phyloP scores from a whole-genome alignment of 2,113 vertebrate species.

The Tiliqua scincoides region DNA sequence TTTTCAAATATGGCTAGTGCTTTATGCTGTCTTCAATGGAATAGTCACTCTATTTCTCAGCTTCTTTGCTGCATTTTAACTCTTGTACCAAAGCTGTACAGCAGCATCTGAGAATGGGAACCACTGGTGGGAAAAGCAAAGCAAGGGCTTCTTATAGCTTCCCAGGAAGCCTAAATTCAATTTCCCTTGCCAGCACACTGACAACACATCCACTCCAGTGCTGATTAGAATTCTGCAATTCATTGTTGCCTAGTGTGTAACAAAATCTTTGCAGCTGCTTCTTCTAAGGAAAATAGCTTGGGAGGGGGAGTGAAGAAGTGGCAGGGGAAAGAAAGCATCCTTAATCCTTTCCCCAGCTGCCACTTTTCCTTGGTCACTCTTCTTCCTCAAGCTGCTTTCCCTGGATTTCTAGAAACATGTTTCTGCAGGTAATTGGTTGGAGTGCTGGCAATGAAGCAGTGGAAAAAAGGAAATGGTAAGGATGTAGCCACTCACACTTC shows the following conservation, averaged over 20 bases:
- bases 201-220: not conserved
- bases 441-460: too few relatives aligned
- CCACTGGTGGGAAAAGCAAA: constrained; percentile 23
- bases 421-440: not conserved
- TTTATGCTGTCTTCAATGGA: not conserved
- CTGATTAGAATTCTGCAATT: not conserved
- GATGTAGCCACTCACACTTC: not conserved
- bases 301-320: not conserved
- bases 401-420: not conserved
- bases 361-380: not conserved
- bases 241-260: not conserved
- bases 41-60: constrained; percentile 7
- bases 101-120: constrained; percentile 28
- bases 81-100: not conserved
- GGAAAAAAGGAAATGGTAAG: not conserved
- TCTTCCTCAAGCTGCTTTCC: not conserved
- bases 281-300: not conserved
- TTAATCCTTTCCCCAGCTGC: too few relatives aligned
- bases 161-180: constrained; percentile 54
- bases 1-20: not conserved
- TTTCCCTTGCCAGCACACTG: constrained; percentile 14
- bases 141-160: constrained; percentile 51
- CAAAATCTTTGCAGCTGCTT: not conserved
- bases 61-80: constrained; percentile 12
- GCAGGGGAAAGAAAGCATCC: too few relatives aligned